Evolutionary conservation across 2,113 vertebrate species (phyloP), one percentile per base, ranked within the genome.

Genomic region (Hemiscyllium ocellatum): DNA sequence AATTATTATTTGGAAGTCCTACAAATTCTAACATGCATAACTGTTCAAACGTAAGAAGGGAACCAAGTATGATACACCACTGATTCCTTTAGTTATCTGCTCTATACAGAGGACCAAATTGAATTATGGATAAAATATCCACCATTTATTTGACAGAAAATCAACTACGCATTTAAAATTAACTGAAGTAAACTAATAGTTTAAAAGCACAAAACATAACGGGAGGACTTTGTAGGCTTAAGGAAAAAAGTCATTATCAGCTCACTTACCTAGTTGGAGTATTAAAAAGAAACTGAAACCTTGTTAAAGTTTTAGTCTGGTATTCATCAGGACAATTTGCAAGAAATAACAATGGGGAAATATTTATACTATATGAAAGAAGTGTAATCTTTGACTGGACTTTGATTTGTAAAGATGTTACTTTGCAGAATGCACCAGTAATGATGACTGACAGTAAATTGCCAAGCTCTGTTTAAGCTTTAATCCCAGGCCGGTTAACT

Each of bases 71-170:
- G 80, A 83, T 20, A 83, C 42, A 22, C n/a, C 6, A 6, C 7
- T 83, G 80, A 83, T 47, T 83, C 80, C 80, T 83, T 83, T 37
- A 89, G 86, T 29, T 89, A 89, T 89, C 24, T 89, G 24, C 50
- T 89, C 26, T 29, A 89, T 56, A 29, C 10, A 47, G 47, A 86
- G 42, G 17, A 47, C 24, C 24, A 50, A 24, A 24, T 7, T 56
- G 56, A 50, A 52, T 24, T 52, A 19, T 19, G 4, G 5, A 86
- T 50, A 52, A 89, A 56, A 89, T 56, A 52, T 50, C 7, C 50
- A 56, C 8, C 26, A 56, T 15, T 89, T 89, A 50, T 15, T 89
- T 29, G 47, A 89, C 86, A 56, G 47, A 89, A 89, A 89, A 56
- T 50, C 86, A 89, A 89, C 24, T 7, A 56, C 1, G 22, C 13